phyloP scores from a whole-genome alignment of 2,888 invertebrate species.

The Eilema caniola region DNA sequence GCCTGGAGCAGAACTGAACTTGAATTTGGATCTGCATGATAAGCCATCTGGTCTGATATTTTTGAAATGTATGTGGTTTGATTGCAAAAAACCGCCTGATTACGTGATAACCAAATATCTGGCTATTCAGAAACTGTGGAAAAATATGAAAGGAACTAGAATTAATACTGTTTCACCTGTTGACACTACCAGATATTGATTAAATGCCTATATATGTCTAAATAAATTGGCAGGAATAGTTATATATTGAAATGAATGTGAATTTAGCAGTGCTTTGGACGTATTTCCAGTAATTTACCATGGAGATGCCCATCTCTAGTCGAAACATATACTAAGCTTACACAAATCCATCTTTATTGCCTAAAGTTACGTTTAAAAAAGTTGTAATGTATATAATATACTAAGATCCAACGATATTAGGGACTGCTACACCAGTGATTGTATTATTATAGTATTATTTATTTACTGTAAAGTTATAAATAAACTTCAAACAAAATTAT shows the following conservation, averaged over 20 bases:
- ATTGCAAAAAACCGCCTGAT: too few relatives aligned
- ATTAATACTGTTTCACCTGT: too few relatives aligned
- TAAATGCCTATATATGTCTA: too few relatives aligned
- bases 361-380: background rate
- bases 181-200: background rate
- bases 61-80: too few relatives aligned
- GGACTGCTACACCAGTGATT: slow-evolving; percentile 14
- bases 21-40: too few relatives aligned
- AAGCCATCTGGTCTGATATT: too few relatives aligned
- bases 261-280: background rate
- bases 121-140: too few relatives aligned
- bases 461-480: slow-evolving; percentile 38
- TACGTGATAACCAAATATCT: too few relatives aligned
- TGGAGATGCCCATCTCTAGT: background rate
- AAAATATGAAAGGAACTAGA: too few relatives aligned
- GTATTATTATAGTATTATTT: slow-evolving; percentile 26
- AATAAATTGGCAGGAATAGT: too few relatives aligned
- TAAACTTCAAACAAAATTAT: slow-evolving; percentile 18
- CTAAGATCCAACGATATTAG: background rate
- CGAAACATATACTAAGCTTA: background rate
- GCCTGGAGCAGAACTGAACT: too few relatives aligned
- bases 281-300: background rate
- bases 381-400: background rate
- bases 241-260: background rate
- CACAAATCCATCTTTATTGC: background rate